Evolutionary conservation across 2,797 vertebrate genomes (phyloP).

Genomic region (Silurus aristotelis): DNA sequence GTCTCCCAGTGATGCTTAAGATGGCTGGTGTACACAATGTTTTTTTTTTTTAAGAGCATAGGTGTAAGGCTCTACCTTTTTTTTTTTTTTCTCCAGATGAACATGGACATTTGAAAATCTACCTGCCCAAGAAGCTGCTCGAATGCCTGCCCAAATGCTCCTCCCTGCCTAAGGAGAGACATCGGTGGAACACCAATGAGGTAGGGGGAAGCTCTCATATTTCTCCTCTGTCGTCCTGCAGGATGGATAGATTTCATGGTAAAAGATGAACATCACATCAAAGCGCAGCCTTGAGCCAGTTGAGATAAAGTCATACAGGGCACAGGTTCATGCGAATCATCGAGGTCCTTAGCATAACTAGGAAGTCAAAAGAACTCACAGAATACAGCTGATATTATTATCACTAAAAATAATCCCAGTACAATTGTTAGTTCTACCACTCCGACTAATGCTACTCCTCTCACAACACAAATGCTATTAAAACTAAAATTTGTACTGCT

Average conservation of each 20-base stretch:
- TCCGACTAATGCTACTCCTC: no score
- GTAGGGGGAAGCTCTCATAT: conserved; percentile 70
- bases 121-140: conserved; percentile 99
- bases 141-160: conserved; percentile 99
- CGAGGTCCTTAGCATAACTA: neutral
- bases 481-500: no score
- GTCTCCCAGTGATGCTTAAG: conserved; percentile 1
- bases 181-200: conserved; percentile 99
- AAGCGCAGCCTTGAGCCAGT: neutral
- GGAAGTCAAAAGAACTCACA: neutral
- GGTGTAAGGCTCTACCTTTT: conserved; percentile 5
- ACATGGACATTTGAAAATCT: conserved; percentile 99
- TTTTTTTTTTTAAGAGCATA: neutral
- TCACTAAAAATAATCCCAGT: neutral
- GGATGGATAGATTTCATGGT: neutral
- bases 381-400: neutral
- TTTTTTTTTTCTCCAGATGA: conserved; percentile 82
- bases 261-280: neutral
- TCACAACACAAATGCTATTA: no score
- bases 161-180: conserved; percentile 99
- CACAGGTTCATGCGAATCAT: neutral
- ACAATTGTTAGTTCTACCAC: no score
- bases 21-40: neutral
- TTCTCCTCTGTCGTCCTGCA: neutral
- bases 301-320: neutral